A percentile compares a stretch with the other conserved stretches of the same genome.
phyloP scores from a whole-genome alignment of 2,888 invertebrate species.

The Fragum sueziense region DNA sequence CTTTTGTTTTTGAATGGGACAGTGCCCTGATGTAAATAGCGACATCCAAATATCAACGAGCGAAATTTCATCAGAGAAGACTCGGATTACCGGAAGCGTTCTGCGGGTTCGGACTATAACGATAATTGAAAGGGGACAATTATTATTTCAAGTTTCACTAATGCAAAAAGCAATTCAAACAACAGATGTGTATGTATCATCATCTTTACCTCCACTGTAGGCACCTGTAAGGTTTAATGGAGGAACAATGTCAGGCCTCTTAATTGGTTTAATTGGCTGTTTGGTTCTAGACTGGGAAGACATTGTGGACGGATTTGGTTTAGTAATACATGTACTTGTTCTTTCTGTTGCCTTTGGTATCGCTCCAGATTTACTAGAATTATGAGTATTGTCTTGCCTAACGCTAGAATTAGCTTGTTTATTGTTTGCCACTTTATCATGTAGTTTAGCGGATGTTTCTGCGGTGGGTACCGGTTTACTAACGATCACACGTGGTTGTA shows the following conservation, averaged over 20 bases:
- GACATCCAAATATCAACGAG: too few relatives aligned
- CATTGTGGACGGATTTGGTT: not conserved
- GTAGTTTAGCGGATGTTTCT: slow-evolving; percentile 9
- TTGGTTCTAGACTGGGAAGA: not conserved
- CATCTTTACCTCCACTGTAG: not conserved
- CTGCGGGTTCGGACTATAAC: too few relatives aligned
- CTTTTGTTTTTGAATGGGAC: too few relatives aligned
- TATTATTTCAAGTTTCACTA: too few relatives aligned
- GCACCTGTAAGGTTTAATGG: slow-evolving; percentile 35
- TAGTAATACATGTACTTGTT: not conserved
- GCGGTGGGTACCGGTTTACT: slow-evolving; percentile 29
- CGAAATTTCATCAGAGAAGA: too few relatives aligned
- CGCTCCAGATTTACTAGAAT: not conserved
- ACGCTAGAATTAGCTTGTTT: not conserved
- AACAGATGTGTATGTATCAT: slow-evolving; percentile 7
- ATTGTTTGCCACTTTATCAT: not conserved
- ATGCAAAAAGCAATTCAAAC: too few relatives aligned
- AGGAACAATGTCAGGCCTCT: slow-evolving; percentile 52
- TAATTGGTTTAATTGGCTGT: not conserved
- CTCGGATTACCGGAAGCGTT: too few relatives aligned
- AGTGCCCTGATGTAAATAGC: too few relatives aligned
- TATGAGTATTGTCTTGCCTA: not conserved
- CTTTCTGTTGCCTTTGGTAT: not conserved
- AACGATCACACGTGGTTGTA: slow-evolving; percentile 32
- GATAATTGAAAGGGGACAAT: too few relatives aligned